Evolutionary conservation across 2,888 invertebrate species (phyloP).

Genomic region (Amorpha juglandis): DNA sequence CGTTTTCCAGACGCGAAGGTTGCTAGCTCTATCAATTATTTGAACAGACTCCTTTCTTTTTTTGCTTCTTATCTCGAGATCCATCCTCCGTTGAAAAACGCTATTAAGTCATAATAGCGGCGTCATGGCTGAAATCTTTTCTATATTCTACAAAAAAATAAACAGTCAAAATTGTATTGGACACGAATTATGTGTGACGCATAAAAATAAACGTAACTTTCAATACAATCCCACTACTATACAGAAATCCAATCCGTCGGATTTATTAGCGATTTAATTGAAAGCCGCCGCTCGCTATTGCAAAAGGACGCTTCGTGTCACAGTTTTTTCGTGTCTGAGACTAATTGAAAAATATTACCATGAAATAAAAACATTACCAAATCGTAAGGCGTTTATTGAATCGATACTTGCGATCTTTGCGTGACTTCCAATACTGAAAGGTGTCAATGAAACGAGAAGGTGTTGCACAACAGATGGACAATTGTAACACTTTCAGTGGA

Average conservation of each 20-base stretch:
- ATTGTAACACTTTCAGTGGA: slow-evolving; percentile 20
- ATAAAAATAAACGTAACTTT: slow-evolving; percentile 16
- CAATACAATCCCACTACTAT: slow-evolving; percentile 6
- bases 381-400: slow-evolving; percentile 49
- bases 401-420: slow-evolving; percentile 50
- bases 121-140: too few species aligned
- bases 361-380: slow-evolving; percentile 61
- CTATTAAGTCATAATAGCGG: too few species aligned
- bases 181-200: slow-evolving; percentile 19
- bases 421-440: slow-evolving; percentile 51
- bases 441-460: slow-evolving; percentile 42
- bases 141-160: too few species aligned
- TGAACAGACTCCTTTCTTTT: too few species aligned
- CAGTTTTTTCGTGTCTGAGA: slow-evolving; percentile 56
- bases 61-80: too few species aligned
- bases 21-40: too few species aligned
- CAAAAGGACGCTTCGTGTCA: slow-evolving; percentile 47
- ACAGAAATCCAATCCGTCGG: slow-evolving; percentile 12
- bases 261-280: slow-evolving; percentile 26
- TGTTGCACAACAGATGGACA: slow-evolving; percentile 39
- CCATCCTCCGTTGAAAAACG: too few species aligned
- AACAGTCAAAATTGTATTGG: neutral
- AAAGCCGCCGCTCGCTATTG: slow-evolving; percentile 32
- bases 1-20: too few species aligned
- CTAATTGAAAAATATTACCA: slow-evolving; percentile 58